phyloP scores from a whole-genome alignment of 2,797 vertebrate species.

The Telmatherina bonti region DNA sequence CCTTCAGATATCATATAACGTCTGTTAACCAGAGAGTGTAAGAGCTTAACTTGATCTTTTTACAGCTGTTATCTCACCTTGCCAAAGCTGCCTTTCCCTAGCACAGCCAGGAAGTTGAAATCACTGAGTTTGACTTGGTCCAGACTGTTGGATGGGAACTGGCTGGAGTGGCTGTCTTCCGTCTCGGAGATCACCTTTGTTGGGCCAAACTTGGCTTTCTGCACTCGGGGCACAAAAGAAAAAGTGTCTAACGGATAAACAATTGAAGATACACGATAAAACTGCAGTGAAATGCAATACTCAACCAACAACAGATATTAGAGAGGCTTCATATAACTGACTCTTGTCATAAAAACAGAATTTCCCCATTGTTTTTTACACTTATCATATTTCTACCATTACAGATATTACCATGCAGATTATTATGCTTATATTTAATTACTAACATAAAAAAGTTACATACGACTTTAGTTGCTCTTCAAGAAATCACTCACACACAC shows the following conservation, averaged over 20 bases:
- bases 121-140: constrained; percentile 92
- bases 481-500: constrained; percentile 22
- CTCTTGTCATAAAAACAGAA: constrained; percentile 4
- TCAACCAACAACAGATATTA: not conserved
- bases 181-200: constrained; percentile 87
- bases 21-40: not conserved
- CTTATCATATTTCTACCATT: not conserved
- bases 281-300: constrained; percentile 1
- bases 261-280: constrained; percentile 15
- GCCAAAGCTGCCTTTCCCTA: constrained; percentile 97
- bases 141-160: constrained; percentile 87
- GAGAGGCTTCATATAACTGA: constrained; percentile 10
- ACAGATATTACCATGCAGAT: not conserved
- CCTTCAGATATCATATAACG: not conserved
- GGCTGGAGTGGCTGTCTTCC: constrained; percentile 80
- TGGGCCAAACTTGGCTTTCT: constrained; percentile 98
- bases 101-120: constrained; percentile 94
- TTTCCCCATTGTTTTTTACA: not conserved
- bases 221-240: constrained; percentile 66
- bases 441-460: not conserved
- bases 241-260: constrained; percentile 22
- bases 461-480: not conserved
- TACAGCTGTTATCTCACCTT: constrained; percentile 80
- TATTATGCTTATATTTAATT: not conserved
- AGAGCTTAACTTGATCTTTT: not conserved